These are phyloP conservation scores for Radopholus similis DNA, from an alignment of 1,140 invertebrate species.

Conservation along the genomic window DNA sequence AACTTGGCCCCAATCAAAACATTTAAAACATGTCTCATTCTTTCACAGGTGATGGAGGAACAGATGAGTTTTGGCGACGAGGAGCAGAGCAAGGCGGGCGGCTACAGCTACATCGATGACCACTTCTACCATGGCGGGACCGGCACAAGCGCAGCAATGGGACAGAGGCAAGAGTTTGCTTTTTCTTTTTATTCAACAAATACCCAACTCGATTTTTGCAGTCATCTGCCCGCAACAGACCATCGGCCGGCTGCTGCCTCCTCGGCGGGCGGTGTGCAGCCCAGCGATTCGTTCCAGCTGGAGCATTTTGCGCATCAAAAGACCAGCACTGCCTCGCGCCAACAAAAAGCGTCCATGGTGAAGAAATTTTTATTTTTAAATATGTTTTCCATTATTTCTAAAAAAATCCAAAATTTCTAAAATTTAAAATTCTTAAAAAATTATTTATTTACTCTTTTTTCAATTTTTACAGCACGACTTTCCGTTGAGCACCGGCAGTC, in stretches of 20 bases:
- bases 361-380: not conserved
- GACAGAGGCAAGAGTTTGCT: not conserved
- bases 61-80: not conserved
- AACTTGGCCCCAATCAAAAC: not conserved
- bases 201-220: not conserved
- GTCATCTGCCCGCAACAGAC: not conserved
- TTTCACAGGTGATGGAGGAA: not conserved
- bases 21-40: too few species aligned
- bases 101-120: conserved; percentile 12
- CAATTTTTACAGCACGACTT: not conserved
- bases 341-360: not conserved
- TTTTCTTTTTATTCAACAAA: not conserved
- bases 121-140: conserved; percentile 12
- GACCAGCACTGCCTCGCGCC: not conserved
- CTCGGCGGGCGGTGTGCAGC: not conserved
- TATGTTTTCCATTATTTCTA: not conserved
- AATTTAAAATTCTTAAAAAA: not conserved
- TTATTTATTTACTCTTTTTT: not conserved
- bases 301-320: not conserved
- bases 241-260: not conserved
- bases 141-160: not conserved
- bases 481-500: not conserved
- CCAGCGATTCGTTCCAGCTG: not conserved
- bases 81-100: not conserved
- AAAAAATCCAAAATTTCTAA: not conserved